phyloP scores from a whole-genome alignment of 2,797 vertebrate genomes.

The Sternotherus odoratus region DNA sequence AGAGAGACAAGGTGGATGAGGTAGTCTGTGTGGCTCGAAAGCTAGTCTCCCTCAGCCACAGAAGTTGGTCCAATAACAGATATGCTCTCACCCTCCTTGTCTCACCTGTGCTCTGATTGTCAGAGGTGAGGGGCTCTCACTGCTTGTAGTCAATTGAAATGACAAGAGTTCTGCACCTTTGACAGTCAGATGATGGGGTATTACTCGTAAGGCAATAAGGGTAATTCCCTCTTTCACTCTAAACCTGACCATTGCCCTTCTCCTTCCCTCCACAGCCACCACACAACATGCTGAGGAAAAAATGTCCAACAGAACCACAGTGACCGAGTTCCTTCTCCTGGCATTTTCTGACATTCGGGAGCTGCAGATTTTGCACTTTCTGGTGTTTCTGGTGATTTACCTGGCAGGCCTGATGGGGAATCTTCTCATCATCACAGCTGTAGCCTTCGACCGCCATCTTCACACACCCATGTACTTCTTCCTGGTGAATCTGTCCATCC shows the following conservation, averaged over 20 bases:
- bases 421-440: neutral
- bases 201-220: neutral
- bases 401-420: neutral
- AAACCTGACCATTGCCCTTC: neutral
- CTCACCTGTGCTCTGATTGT: neutral
- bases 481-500: neutral
- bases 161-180: neutral
- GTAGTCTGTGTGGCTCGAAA: neutral
- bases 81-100: neutral
- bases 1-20: too few relatives aligned
- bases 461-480: neutral
- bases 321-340: neutral
- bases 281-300: neutral
- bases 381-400: neutral
- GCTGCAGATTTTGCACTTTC: neutral
- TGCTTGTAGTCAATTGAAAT: neutral
- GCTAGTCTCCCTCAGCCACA: neutral
- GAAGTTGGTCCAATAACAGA: neutral
- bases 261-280: neutral
- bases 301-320: neutral
- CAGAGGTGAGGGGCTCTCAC: too few relatives aligned
- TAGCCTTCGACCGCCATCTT: neutral
- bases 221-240: neutral
- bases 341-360: neutral
- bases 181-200: neutral